Evolutionary conservation across 2,888 invertebrate genomes (phyloP), one percentile per base, ranked within the genome.

Genomic region (Agrenia bidenticulata): DNA sequence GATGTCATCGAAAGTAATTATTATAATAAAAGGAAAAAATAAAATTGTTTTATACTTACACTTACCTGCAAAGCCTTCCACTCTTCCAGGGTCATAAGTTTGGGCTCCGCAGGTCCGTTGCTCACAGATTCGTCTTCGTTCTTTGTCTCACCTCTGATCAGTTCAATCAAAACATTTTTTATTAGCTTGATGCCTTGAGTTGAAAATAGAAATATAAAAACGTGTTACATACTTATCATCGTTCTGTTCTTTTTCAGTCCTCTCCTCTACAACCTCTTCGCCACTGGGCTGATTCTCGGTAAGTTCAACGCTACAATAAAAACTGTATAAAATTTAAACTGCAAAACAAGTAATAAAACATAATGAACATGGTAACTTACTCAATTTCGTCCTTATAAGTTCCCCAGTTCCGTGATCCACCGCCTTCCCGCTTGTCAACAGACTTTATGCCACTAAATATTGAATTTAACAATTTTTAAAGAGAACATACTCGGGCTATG

Each of bases 381-480:
- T 89, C 92, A 77, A 94, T 87, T 77, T 94, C 92, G 81, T 95
- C 94, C 82, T 91, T 91, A 77, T 91, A 86, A 73, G 90, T 91
- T 77, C 95, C 95, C 95, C 96, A 96, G 84, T 96, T 96, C 81
- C 93, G 92, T 75, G 94, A 89, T 74, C 95, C 96, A 80, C 88
- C 90, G 77, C 95, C 96, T 78, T 96, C 94, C 76, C 92, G 89
- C 83, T 96, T 96, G 81, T 95, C 95, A 77, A 92, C 86, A 72
- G 94, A 87, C 82, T 95, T 95, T 73, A 95, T 88, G 78, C 95
- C 94, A 79, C 86, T 86, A 82, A 80, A 55, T 13, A 27, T n/a
- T n/a, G n/a, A n/a, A n/a, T n/a, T n/a, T n/a, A n/a, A n/a, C 11
- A 13, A 9, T 13, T 9, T 49, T 13, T 13, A 17, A 17, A 19